Base-by-base conservation (phyloP, 2,888 invertebrate genomes). In the Sceliomorpha sp. region DNA sequence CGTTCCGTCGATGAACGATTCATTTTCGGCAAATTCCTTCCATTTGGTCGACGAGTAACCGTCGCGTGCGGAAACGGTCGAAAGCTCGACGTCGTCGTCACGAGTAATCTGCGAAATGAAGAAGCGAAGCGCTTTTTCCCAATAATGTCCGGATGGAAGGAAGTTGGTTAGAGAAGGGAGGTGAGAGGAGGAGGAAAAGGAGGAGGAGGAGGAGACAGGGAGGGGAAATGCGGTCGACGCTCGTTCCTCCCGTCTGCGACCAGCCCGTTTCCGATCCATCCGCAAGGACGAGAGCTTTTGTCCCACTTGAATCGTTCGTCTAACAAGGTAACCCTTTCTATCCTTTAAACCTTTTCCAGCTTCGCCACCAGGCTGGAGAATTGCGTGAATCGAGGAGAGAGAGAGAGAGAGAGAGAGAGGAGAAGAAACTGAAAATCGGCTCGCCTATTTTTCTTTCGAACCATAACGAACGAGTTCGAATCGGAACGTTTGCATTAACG, bases 251-350 rank as follows among this genome's bases (percentile, higher is more conserved):
- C 24, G 17, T 9, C 31, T 15, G 29, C 9, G 40, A 48, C 48
- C 32, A 12, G 9, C 20, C n/a, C 17, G 34, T 40, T 27, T 17
- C n/a, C 53, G 47, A 34, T 66, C 32, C 31, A 20, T 45, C 14
- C 20, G 24, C 24, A 39, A 44, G 20, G 36, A 31, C 45, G 27
- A 31, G 50, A 17, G 55, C 53, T 55, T 67, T 60, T 55, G 60
- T 67, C 55, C 40, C 40, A 39, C 60, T 60, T 55, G 60, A 67
- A 67, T 59, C 48, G 53, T 31, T 34, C 37, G 27, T 59, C 53
- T 58, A 58, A 59, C 59, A 59, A 66, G 59, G 53, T 64, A 44
- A 44, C 50, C 50, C 55, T 44, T 31, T 44, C 44, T 44, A 12
- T 44, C 14, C 9, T 24, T 47, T 20, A 32, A 9, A 12, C 47